These are phyloP conservation scores for Spilarctia lutea DNA, from an alignment of 2,888 invertebrate species.

Conservation along the genomic window DNA sequence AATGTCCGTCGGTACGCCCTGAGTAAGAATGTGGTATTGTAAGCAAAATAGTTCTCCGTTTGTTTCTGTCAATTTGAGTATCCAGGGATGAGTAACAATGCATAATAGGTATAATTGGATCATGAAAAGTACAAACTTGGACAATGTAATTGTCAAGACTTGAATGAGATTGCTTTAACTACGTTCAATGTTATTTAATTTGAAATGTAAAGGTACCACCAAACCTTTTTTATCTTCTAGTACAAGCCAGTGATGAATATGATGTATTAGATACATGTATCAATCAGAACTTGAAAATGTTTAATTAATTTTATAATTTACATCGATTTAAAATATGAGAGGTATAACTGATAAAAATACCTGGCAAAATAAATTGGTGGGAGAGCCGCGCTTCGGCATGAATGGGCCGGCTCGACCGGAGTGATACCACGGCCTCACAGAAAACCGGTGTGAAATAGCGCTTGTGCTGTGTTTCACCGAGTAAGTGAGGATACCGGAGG, in stretches of 20 bases:
- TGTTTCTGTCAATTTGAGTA: slow-evolving; percentile 78
- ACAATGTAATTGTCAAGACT: slow-evolving; percentile 22
- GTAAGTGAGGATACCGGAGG: too few species aligned
- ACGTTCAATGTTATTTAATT: background rate
- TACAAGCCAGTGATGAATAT: background rate
- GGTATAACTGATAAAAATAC: too few species aligned
- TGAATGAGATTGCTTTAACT: background rate
- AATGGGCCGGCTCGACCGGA: too few species aligned
- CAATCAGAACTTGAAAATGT: too few species aligned
- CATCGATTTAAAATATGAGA: too few species aligned
- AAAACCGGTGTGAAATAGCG: too few species aligned
- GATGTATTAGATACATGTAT: background rate
- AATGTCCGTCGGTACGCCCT: slow-evolving; percentile 69
- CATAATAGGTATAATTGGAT: slow-evolving; percentile 51
- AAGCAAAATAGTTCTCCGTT: slow-evolving; percentile 78
- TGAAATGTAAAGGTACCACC: background rate
- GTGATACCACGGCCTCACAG: too few species aligned
- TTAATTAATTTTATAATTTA: too few species aligned
- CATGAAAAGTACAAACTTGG: slow-evolving; percentile 41
- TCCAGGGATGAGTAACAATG: slow-evolving; percentile 56
- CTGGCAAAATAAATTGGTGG: too few species aligned
- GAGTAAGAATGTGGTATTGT: slow-evolving; percentile 79
- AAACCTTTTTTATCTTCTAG: background rate
- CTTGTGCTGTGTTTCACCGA: too few species aligned
- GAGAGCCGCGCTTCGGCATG: too few species aligned